Conservation (phyloP, 2,797 vertebrate species). For the Spinus olivaceus region DNA sequence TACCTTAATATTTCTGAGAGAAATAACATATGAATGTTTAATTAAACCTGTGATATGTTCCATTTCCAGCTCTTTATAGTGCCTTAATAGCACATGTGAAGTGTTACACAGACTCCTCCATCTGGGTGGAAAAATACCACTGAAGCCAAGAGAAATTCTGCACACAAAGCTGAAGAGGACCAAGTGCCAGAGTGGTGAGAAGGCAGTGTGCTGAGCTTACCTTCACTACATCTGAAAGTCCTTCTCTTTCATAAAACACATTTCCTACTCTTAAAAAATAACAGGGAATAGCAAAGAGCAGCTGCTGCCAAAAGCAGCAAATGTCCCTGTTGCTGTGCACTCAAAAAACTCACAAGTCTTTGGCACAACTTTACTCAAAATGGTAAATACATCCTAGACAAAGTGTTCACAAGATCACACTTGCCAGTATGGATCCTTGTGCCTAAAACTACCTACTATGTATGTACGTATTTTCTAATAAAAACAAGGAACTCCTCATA, state of each 20-base stretch:
- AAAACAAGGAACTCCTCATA: neutral
- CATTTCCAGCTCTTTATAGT: neutral
- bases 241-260: neutral
- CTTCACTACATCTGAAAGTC: neutral
- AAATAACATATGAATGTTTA: neutral
- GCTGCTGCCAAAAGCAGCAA: neutral
- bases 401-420: neutral
- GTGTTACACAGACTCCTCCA: neutral
- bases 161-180: neutral
- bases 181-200: neutral
- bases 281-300: neutral
- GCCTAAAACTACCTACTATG: neutral
- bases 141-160: neutral
- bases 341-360: neutral
- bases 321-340: neutral
- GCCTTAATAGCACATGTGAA: accelerated
- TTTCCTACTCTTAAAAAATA: neutral
- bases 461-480: neutral
- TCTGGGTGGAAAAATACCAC: neutral
- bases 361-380: neutral
- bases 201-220: neutral
- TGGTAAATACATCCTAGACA: neutral
- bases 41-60: neutral
- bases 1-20: neutral
- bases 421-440: neutral